These are phyloP conservation scores for Lordiphosa clarofinis DNA, from an alignment of 1,140 invertebrate species.

Conservation along the genomic window DNA sequence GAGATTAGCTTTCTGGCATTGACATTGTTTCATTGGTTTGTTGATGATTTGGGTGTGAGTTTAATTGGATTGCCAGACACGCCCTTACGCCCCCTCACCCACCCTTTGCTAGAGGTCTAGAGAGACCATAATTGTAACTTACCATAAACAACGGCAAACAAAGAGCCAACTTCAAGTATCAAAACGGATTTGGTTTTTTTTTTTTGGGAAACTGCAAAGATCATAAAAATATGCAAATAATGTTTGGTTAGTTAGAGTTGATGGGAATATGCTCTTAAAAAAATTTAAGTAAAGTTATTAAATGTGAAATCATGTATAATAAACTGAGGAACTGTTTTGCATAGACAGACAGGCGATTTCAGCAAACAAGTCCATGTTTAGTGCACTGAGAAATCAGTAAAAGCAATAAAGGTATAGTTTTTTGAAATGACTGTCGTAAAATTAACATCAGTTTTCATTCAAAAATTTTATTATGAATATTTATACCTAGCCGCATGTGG, in stretches of 20 bases:
- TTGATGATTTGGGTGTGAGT: conserved; percentile 56
- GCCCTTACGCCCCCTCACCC: conserved; percentile 28
- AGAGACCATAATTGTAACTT: conserved; percentile 31
- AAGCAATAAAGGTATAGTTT: too few relatives aligned
- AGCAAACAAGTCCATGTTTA: too few relatives aligned
- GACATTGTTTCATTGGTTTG: conserved; percentile 65
- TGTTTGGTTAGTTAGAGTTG: conserved; percentile 19
- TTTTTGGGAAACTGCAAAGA: conserved; percentile 37
- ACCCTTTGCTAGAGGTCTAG: neutral
- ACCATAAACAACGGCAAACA: conserved; percentile 68
- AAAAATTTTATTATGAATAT: too few relatives aligned
- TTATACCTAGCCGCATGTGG: too few relatives aligned
- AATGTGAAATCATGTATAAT: too few relatives aligned
- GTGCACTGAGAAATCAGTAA: too few relatives aligned
- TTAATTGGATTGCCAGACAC: conserved; percentile 42
- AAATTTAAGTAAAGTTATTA: too few relatives aligned
- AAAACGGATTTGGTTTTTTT: conserved; percentile 17
- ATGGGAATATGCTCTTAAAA: too few relatives aligned
- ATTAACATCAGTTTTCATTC: too few relatives aligned
- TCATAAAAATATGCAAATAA: conserved; percentile 45
- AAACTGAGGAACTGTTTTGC: too few relatives aligned
- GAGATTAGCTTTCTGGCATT: conserved; percentile 50
- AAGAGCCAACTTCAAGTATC: conserved; percentile 30
- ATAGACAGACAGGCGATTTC: too few relatives aligned
- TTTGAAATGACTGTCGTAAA: too few relatives aligned